Evolutionary conservation across 2,113 vertebrate genomes (phyloP).

Genomic region (Phaethon lepturus): DNA sequence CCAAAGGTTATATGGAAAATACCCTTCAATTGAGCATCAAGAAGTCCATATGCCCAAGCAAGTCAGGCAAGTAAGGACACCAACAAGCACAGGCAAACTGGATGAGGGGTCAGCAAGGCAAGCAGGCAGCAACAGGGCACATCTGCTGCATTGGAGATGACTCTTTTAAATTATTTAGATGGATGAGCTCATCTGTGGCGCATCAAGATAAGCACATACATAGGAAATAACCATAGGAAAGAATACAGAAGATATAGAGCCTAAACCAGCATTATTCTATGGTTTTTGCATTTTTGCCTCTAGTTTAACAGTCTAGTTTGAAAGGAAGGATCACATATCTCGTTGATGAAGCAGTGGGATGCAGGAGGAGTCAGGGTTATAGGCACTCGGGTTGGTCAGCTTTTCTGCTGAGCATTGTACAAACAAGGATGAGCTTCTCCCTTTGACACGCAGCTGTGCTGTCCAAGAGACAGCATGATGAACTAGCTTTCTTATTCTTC

Average conservation of each 20-base stretch:
- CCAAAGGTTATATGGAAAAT: neutral
- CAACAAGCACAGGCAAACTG: neutral
- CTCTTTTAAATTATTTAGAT: neutral
- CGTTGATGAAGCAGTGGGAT: neutral
- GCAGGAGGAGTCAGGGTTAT: neutral
- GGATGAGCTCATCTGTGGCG: neutral
- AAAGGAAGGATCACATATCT: neutral
- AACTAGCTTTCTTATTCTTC: neutral
- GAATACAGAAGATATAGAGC: neutral
- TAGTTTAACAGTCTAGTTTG: neutral
- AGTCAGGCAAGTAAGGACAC: neutral
- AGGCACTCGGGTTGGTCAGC: accelerated
- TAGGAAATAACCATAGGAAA: neutral
- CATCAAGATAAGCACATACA: neutral
- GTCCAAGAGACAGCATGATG: neutral
- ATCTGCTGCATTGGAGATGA: neutral
- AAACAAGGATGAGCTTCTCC: neutral
- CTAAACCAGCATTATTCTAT: neutral
- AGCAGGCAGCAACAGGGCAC: neutral
- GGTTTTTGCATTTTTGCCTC: neutral
- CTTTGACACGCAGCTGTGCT: neutral
- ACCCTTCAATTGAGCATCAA: neutral
- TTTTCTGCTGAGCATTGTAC: neutral
- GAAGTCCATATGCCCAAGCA: neutral
- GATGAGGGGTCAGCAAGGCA: neutral